phyloP scores from a whole-genome alignment of 2,888 invertebrate species.

The Odontomyia ornata region DNA sequence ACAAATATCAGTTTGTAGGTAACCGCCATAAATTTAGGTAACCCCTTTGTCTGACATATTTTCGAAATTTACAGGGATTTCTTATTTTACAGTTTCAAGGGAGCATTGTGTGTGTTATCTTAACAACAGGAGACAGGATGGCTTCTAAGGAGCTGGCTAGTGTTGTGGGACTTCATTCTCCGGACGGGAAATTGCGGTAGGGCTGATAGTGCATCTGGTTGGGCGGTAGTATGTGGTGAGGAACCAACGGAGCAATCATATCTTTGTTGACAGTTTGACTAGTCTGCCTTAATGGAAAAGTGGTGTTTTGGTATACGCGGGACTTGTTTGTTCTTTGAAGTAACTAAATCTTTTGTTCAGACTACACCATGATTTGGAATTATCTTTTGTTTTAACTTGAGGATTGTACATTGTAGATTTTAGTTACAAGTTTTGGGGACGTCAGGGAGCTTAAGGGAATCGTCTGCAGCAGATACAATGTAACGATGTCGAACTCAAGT shows the following conservation, averaged over 20 bases:
- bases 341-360: neutral
- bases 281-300: neutral
- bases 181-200: neutral
- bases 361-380: neutral
- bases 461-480: no score
- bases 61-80: constrained; percentile 6
- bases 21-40: constrained; percentile 26
- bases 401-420: neutral
- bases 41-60: constrained; percentile 28
- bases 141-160: neutral
- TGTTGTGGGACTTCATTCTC: neutral
- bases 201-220: neutral
- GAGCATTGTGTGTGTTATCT: neutral
- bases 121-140: neutral
- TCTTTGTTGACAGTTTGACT: neutral
- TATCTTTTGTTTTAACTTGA: neutral
- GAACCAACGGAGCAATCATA: neutral
- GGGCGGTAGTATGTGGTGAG: neutral
- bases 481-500: no score
- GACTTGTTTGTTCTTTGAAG: neutral
- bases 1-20: constrained; percentile 15
- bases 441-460: no score
- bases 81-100: neutral
- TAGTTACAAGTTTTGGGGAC: no score
- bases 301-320: neutral